Evolutionary conservation across 2,888 invertebrate species (phyloP), one percentile per base, ranked within the genome.

Genomic region (Prosopocoilus inquinatus): DNA sequence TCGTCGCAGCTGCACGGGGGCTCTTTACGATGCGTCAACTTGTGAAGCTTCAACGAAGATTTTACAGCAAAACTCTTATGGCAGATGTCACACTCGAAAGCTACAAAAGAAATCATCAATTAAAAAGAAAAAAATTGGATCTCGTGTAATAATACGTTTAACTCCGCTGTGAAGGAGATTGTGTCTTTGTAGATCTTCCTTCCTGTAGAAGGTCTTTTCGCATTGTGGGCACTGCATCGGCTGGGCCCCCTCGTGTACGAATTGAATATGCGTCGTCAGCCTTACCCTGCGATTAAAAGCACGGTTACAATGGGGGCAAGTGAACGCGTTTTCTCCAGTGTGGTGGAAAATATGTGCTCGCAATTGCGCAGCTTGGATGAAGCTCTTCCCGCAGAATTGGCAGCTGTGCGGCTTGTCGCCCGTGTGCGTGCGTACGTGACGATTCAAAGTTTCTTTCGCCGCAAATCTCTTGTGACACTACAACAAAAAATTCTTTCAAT

Each of bases 331-430:
- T 67, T 87, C 86, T 32, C 86, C 86, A 9, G 85, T 86, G 62
- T 93, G 88, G 69, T 88, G 88, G 68, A 88, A 88, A 60, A 89
- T 78, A 71, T 94, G 94, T 4, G 88, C 87, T 61, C 87, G 83
- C 34, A 94, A 78, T 71, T 93, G 93, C 5, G 87, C 84, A 8
- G 88, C 86, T 66, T 78, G 94, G 55, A 94, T 94, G 75, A 91
- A 94, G n/a, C 89, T 84, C 71, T 86, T 87, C 8, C 82, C 83
- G 70, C 94, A 94, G 65, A 83, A 80, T 41, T 80, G 73, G 70
- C 90, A 91, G 56, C 78, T 76, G 61, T 82, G 83, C 1, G 84
- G 84, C 66, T 82, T 82, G 60, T 82, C 80, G 1, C 83, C 83
- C 1, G 83, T 82, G 59, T 83, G 81, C 61, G 66, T 81, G 63